Base-by-base conservation (phyloP, 2,113 vertebrate species). In the Acanthochromis polyacanthus region DNA sequence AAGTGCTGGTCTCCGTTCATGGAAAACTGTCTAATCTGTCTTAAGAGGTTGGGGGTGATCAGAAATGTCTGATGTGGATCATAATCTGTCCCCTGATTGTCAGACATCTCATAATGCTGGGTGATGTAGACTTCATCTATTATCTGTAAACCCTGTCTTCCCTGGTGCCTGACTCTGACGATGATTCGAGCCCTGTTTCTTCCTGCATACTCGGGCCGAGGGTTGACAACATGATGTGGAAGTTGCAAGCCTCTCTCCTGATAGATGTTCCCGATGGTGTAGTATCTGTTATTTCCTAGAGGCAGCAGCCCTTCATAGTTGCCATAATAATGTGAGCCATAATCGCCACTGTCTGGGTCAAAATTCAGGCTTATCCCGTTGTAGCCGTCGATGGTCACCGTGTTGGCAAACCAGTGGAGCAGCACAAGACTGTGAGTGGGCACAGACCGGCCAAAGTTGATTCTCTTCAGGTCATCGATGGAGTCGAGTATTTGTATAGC, bases 341-440 rank as follows among this genome's bases (percentile, higher is more conserved):
- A 93, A 19, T 86, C 82, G 4, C 10, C 63, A 2, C 1, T 2
- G 20, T 80, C 22, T 10, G 86, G 88, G 9, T 92, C 50, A 60
- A 93, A 93, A 17, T 68, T 82, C 56, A 92, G 50, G 16, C 7
- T 0, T 32, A 92, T 76, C 19, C 65, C 15, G 1, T 86, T 10
- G 8, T 88, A 81, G 2, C 60, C 53, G 40, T 87, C 71, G 0
- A 91, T 80, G 1, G 83, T 5, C 17, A 91, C 20, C 2, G 0
- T 20, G 60, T 89, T 80, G 16, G 91, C 86, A 69, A 93, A 93
- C 92, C 92, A 93, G 79, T 92, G 40, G 23, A 93, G 89, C 66
- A 93, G 71, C 23, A 88, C 1, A 2, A 93, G 88, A 51, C 64
- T 88, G 84, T 91, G 90, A 6, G 50, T 80, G 20, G 89, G 85